These are phyloP conservation scores for Melopsittacus undulatus DNA, from an alignment of 2,797 vertebrate genomes.

Conservation along the genomic window DNA sequence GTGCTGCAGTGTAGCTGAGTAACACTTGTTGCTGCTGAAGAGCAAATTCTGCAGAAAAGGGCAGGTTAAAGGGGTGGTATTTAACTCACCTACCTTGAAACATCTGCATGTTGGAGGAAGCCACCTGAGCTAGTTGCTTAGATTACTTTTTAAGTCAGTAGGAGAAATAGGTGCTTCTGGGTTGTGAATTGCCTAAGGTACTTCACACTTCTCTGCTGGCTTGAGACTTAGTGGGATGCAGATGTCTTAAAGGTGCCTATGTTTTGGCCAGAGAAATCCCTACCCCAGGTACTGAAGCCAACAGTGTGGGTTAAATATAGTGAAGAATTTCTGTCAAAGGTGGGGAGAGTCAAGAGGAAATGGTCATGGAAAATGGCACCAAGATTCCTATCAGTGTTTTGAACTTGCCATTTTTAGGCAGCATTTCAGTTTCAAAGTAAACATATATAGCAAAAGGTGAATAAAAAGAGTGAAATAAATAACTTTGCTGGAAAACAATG, in stretches of 20 bases:
- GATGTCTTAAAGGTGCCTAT: rapidly evolving
- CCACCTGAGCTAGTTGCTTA: neutral
- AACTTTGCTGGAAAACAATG: neutral
- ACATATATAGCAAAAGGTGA: neutral
- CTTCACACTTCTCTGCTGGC: neutral
- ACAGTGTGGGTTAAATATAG: neutral
- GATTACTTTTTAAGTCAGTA: neutral
- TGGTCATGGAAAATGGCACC: neutral
- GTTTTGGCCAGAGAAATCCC: neutral
- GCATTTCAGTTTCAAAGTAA: neutral
- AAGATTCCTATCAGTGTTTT: neutral
- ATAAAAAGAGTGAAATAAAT: neutral
- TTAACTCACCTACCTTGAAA: neutral
- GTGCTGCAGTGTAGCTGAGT: neutral
- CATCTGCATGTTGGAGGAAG: neutral
- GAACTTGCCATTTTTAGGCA: neutral
- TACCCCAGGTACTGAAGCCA: neutral
- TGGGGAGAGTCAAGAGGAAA: neutral
- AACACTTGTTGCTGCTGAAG: neutral
- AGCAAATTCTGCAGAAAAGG: neutral
- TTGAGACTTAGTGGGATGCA: neutral
- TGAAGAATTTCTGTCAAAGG: neutral
- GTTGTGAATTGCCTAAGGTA: neutral
- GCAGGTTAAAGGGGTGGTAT: neutral
- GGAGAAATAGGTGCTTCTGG: neutral